phyloP scores from a whole-genome alignment of 1,140 invertebrate genomes.

The Pogonomyrmex californicus region DNA sequence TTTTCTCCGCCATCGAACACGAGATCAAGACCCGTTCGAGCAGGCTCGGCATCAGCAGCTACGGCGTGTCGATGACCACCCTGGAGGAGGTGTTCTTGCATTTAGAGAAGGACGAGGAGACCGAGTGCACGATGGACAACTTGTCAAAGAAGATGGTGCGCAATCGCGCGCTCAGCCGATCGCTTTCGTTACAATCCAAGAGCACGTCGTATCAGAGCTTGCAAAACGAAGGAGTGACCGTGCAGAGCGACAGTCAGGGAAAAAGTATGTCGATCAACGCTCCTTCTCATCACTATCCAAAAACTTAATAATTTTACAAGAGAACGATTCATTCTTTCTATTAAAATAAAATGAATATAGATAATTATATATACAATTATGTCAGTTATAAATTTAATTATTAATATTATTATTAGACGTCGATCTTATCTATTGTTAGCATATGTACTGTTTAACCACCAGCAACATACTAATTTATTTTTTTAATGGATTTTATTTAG shows the following conservation, averaged over 20 bases:
- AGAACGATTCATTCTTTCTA: neutral
- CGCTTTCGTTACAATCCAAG: conserved; percentile 91
- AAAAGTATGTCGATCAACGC: conserved; percentile 77
- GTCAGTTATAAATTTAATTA: conserved; percentile 15
- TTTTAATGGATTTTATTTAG: conserved; percentile 55
- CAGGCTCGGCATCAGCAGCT: conserved; percentile 92
- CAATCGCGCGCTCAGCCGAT: conserved; percentile 90
- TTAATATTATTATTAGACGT: neutral
- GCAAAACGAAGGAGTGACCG: conserved; percentile 88
- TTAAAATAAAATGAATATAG: neutral
- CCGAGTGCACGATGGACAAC: conserved; percentile 89
- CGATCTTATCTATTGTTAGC: too few species aligned
- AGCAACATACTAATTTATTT: too few species aligned
- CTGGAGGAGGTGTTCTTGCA: conserved; percentile 95
- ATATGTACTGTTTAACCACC: neutral
- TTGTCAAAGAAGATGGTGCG: conserved; percentile 91
- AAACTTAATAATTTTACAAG: too few species aligned
- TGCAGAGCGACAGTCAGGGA: conserved; percentile 83
- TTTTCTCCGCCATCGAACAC: conserved; percentile 92
- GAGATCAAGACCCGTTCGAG: conserved; percentile 89
- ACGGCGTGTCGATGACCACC: conserved; percentile 97
- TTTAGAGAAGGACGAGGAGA: conserved; percentile 91
- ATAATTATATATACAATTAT: neutral
- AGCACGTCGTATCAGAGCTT: conserved; percentile 91
- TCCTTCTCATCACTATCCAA: conserved; percentile 2